phyloP scores from a whole-genome alignment of 2,113 vertebrate genomes.

The Chaenogobius annularis region DNA sequence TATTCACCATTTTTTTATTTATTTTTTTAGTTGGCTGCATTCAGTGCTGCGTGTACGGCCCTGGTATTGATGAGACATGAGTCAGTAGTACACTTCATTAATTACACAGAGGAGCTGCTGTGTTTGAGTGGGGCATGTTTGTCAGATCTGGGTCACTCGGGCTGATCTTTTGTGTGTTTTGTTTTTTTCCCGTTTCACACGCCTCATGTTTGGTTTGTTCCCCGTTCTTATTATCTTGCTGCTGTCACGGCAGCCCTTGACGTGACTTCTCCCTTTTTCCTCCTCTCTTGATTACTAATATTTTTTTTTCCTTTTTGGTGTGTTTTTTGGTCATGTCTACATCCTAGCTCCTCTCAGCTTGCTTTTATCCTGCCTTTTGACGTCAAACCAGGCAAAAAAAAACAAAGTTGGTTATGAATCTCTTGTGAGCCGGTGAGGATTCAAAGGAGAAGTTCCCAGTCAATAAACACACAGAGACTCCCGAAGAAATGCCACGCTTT shows the following conservation, averaged over 20 bases:
- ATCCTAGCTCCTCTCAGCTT: not conserved
- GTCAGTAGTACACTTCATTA: conserved; percentile 17
- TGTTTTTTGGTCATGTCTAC: conserved; percentile 26
- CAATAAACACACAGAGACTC: conserved; percentile 47
- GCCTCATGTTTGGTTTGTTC: conserved; percentile 6
- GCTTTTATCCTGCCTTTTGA: conserved; percentile 35
- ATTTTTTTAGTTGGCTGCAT: not conserved
- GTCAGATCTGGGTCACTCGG: conserved; percentile 61
- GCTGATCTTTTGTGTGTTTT: conserved; percentile 19
- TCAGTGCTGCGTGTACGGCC: not conserved
- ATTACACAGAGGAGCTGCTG: conserved; percentile 19
- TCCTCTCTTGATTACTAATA: conserved; percentile 5
- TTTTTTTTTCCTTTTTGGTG: not conserved
- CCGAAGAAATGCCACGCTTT: conserved; percentile 34
- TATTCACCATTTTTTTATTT: not conserved
- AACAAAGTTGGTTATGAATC: conserved; percentile 38
- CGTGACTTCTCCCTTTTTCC: conserved; percentile 28
- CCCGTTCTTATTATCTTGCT: conserved; percentile 36
- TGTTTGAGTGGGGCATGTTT: conserved; percentile 35
- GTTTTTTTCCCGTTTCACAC: conserved; percentile 30
- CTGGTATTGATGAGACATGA: not conserved
- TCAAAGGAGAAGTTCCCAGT: conserved; percentile 51
- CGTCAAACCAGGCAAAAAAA: conserved; percentile 26
- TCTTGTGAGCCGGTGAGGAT: conserved; percentile 45
- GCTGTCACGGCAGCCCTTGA: conserved; percentile 23